phyloP scores from a whole-genome alignment of 2,797 vertebrate genomes.

The Helicolenus hilgendorfi region DNA sequence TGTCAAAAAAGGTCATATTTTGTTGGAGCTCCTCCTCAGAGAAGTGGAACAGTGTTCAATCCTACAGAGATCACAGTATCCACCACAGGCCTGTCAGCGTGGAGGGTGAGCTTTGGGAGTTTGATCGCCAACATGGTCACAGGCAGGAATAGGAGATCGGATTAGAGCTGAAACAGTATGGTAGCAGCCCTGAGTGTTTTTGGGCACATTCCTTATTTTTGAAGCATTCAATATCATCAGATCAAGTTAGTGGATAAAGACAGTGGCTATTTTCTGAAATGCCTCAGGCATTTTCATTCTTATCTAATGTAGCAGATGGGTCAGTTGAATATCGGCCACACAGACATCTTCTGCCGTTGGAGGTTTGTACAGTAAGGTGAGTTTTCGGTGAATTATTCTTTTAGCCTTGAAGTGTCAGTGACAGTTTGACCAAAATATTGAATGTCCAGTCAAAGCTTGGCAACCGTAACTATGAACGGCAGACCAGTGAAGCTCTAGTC shows the following conservation, averaged over 20 bases:
- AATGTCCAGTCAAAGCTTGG: neutral
- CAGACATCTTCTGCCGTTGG: neutral
- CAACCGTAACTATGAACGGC: neutral
- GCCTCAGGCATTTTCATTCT: neutral
- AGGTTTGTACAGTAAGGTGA: neutral
- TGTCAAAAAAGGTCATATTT: constrained; percentile 22
- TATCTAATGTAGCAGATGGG: constrained; percentile 8
- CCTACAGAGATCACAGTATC: constrained; percentile 39
- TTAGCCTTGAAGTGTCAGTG: neutral
- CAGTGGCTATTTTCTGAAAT: neutral
- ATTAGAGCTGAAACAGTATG: constrained; percentile 33
- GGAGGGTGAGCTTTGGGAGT: constrained; percentile 4
- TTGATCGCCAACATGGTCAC: constrained; percentile 45
- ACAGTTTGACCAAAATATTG: neutral
- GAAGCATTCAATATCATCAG: neutral
- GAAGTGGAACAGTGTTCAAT: constrained; percentile 21
- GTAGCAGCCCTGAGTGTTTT: constrained; percentile 1
- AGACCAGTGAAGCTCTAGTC: neutral
- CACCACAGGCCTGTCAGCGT: constrained; percentile 17
- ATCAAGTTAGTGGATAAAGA: neutral
- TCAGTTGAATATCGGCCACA: constrained; percentile 8
- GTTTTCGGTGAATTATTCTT: neutral
- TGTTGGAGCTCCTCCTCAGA: neutral
- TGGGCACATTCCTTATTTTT: neutral
- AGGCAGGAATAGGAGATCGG: constrained; percentile 35